Evolutionary conservation across 2,113 vertebrate genomes (phyloP).

Genomic region (Forbesichthys papilliferus): DNA sequence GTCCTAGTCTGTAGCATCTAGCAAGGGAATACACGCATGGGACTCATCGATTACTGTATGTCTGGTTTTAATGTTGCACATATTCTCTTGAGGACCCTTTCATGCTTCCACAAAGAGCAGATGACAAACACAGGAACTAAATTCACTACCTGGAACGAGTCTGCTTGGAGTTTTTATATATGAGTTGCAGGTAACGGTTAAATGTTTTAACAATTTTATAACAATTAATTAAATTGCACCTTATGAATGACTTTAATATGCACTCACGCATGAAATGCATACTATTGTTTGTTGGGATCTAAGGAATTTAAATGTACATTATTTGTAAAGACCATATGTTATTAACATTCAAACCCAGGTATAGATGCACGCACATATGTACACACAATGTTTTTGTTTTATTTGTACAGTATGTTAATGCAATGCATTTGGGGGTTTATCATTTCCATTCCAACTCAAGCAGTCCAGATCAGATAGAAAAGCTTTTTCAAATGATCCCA

Average conservation of each 20-base stretch:
- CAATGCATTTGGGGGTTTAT: slow-evolving; percentile 11
- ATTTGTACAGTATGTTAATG: neutral
- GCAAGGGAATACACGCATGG: neutral
- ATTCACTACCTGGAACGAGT: slow-evolving; percentile 10
- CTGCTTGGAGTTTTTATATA: neutral
- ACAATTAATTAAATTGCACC: no score
- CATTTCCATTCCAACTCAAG: slow-evolving; percentile 32
- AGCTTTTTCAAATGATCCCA: slow-evolving; percentile 57
- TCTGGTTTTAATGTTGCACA: neutral
- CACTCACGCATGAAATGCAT: no score
- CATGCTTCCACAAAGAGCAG: slow-evolving; percentile 1
- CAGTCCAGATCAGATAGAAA: slow-evolving; percentile 59
- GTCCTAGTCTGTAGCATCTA: neutral
- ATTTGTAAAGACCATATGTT: neutral
- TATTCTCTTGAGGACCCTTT: slow-evolving; percentile 8
- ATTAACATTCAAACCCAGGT: neutral
- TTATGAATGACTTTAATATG: no score
- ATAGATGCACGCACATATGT: neutral
- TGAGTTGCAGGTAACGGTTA: neutral
- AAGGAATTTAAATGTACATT: no score
- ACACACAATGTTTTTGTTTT: neutral
- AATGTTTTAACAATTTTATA: neutral
- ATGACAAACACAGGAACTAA: neutral
- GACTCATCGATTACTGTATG: neutral
- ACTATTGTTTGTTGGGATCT: no score